Evolutionary conservation across 2,888 invertebrate genomes (phyloP), one percentile per base, ranked within the genome.

Genomic region (Epistrophe grossulariae): DNA sequence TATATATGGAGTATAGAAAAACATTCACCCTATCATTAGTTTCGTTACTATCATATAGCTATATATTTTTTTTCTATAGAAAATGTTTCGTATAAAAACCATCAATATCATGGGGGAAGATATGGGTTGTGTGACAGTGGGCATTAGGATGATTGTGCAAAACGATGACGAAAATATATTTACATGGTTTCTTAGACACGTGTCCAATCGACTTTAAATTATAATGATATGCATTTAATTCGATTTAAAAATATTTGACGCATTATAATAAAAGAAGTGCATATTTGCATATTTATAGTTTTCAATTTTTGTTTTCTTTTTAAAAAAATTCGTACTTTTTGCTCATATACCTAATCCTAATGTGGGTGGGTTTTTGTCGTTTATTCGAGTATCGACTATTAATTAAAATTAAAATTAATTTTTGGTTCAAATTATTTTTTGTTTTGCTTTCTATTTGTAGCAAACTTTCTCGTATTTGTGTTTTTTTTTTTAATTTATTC

Each of bases 21-120:
- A 76, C 70, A 11, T 68, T 52, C 52, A 68, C 55, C 80, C 70
- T 74, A 70, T 81, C 77, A 84, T 84, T 84, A 84, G 84, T 84
- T 84, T 81, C 76, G 84, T 72, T 84, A 84, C 72, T 73, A 4
- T 4, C 17, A 48, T 9, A 2, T n/a, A 45, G 4, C 5, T 2
- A 7, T 35, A 28, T 28, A 28, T 15, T 52, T 3, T 52, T 52
- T 52, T 52, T 52, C 19, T 28, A 15, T 55, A 15, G 24, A 55
- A 55, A 17, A 59, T 35, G 11, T 13, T 59, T 38, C 38, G 8
- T 11, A 17, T n/a, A 24, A 13, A 31, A 31, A 45, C 5, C 45
- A 48, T 45, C 28, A 11, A 45, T n/a, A 64, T 48, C 7, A 6
- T 13, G 43, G 10, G 31, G 62, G 70, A 48, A 17, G 79, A 15